Evolutionary conservation across 2,797 vertebrate genomes (phyloP), one percentile per base, ranked within the genome.

Genomic region (Eulemur albifrons): DNA sequence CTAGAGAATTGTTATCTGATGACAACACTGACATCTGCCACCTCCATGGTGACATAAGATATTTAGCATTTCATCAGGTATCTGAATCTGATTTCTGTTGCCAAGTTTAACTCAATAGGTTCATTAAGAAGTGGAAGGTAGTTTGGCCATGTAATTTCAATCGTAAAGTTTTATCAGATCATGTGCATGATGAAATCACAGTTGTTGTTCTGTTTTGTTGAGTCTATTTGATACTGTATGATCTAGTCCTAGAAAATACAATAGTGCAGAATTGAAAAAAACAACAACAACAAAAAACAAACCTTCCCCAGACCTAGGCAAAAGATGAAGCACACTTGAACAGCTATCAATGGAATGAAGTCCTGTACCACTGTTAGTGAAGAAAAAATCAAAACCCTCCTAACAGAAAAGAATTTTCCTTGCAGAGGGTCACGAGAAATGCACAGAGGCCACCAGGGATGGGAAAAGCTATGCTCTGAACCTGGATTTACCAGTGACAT

Each of bases 201-300:
- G 35, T 89, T 97, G 86, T 76, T 92, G 54, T 97, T 98, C 97
- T 94, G 76, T 88, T 95, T 97, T 87, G 96, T 89, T 73, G 90
- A 97, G 59, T 94, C 82, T 97, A 95, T 94, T 81, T 97, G 93
- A 95, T 96, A 87, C 57, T 96, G 93, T 91, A 32, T 97, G 94
- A 97, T 97, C 88, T 94, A 93, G 97, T 90, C 92, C 97, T 97
- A 97, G 87, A 95, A 75, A 98, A 96, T 93, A 95, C 91, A 95
- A 96, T 96, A 97, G n/a, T 81, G 91, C 80, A 96, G 40, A 97
- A 97, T 97, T 98, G 92, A 83, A 98, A 93, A 98, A 35, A 98
- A 94, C 0, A 57, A 57, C 43, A 57, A 57, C 54, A 57, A 25
- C 9, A 23, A 50, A 15, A 97, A n/a, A 20, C 95, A 93, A 92